Conservation (phyloP, 53 echinoderm and acorn worm genomes). For the Paracentrotus lividus region DNA sequence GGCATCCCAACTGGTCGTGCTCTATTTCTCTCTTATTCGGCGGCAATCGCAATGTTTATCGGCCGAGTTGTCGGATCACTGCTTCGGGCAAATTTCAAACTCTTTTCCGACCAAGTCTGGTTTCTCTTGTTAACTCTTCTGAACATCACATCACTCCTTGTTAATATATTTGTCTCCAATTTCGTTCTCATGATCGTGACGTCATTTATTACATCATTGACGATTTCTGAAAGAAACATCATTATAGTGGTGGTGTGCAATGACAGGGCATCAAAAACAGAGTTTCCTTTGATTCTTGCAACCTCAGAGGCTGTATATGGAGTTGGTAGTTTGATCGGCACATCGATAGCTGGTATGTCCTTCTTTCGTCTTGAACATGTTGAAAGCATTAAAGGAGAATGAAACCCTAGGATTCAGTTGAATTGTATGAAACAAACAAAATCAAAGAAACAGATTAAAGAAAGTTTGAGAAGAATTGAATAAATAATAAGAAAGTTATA, state of each 20-base stretch:
- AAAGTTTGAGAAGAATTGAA: too few species aligned
- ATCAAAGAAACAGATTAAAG: too few species aligned
- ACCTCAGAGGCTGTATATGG: not conserved
- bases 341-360: not conserved
- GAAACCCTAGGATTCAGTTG: too few species aligned
- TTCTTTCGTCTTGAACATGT: too few species aligned
- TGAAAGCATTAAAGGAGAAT: too few species aligned
- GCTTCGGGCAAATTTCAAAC: not conserved
- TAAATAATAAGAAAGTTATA: too few species aligned
- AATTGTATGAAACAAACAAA: too few species aligned
- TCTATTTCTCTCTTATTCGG: not conserved
- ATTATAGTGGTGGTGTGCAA: not conserved
- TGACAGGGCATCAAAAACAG: not conserved
- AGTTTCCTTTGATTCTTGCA: constrained; percentile 3
- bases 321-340: not conserved
- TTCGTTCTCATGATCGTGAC: constrained; percentile 22
- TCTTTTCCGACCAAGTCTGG: not conserved
- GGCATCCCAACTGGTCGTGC: not conserved
- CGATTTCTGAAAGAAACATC: not conserved
- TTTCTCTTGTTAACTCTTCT: constrained; percentile 9
- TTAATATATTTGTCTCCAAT: not conserved
- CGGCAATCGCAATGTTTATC: constrained; percentile 3
- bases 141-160: not conserved
- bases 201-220: not conserved
- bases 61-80: not conserved